Conservation (phyloP, 2,797 vertebrate species). For the Coregonus suidteri region DNA sequence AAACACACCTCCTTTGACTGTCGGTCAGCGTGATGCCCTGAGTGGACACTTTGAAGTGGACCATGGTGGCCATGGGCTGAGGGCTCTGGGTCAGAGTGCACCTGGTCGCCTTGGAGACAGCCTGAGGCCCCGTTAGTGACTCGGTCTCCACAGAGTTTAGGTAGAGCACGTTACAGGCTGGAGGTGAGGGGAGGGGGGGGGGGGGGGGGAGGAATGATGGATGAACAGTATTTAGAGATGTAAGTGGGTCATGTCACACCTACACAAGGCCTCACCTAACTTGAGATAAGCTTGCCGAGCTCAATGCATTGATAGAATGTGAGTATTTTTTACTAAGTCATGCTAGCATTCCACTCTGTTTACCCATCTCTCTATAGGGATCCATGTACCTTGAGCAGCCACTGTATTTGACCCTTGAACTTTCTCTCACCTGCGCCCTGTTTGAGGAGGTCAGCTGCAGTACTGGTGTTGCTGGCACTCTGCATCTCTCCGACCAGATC, state of each 20-base stretch:
- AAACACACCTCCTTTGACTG: slow-evolving; percentile 85
- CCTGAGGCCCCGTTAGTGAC: slow-evolving; percentile 89
- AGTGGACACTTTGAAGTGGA: slow-evolving; percentile 92
- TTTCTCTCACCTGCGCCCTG: slow-evolving; percentile 84
- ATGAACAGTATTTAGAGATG: background rate
- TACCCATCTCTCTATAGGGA: background rate
- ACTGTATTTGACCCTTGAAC: background rate
- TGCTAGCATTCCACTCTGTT: background rate
- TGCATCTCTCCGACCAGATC: slow-evolving; percentile 84
- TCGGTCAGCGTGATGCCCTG: slow-evolving; percentile 91
- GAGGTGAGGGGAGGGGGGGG: background rate
- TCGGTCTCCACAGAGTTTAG: slow-evolving; percentile 92
- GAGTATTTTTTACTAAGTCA: background rate
- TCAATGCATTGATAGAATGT: background rate
- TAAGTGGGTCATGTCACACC: background rate
- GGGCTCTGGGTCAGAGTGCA: slow-evolving; percentile 80
- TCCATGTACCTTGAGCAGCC: slow-evolving; percentile 14
- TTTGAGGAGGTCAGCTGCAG: slow-evolving; percentile 87
- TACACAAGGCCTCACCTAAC: background rate
- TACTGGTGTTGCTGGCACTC: slow-evolving; percentile 83
- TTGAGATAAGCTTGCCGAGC: background rate
- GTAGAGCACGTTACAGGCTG: slow-evolving; percentile 91
- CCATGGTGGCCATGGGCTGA: slow-evolving; percentile 76
- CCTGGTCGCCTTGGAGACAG: slow-evolving; percentile 85
- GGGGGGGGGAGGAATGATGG: background rate